Base-by-base conservation (phyloP, 1,140 invertebrate species). In the Apolygus lucorum region DNA sequence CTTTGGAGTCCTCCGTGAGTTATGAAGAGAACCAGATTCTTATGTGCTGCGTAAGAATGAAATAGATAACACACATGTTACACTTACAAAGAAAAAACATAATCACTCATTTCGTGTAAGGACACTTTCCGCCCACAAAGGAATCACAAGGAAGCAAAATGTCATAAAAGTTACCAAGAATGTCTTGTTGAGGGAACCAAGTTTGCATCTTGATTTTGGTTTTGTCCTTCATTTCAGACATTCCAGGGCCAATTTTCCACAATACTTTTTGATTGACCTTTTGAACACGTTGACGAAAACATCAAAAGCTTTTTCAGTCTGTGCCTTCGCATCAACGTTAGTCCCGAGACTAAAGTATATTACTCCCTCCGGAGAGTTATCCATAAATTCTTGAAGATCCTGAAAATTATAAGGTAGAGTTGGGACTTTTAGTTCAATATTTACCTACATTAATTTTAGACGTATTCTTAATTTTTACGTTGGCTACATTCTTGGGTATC, bases 101-200 rank as follows among this genome's bases (percentile, higher is more conserved):
- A n/a, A n/a, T n/a, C n/a, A n/a, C n/a, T n/a, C n/a, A n/a, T n/a
- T n/a, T n/a, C n/a, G n/a, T n/a, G n/a, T n/a, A n/a, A n/a, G n/a
- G n/a, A n/a, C n/a, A n/a, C n/a, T n/a, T n/a, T n/a, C n/a, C n/a
- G n/a, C n/a, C n/a, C n/a, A n/a, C n/a, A n/a, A n/a, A n/a, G n/a
- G n/a, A n/a, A n/a, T n/a, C n/a, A n/a, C n/a, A n/a, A n/a, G n/a
- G n/a, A n/a, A n/a, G n/a, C n/a, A n/a, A n/a, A n/a, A n/a, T n/a
- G n/a, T n/a, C 34, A 49, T 11, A 63, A 21, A 11, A 68, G 72
- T 76, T 79, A 83, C 84, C 84, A 34, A 87, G 76, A 74, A 87
- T 78, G 75, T 84, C 84, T 73, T 85, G 83, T 78, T 90, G 88
- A n/a, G 88, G 88, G 73, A 87, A 78, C 88, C 88, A 90, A 72